phyloP scores from a whole-genome alignment of 2,888 invertebrate genomes.

The Chrysina gloriosa region DNA sequence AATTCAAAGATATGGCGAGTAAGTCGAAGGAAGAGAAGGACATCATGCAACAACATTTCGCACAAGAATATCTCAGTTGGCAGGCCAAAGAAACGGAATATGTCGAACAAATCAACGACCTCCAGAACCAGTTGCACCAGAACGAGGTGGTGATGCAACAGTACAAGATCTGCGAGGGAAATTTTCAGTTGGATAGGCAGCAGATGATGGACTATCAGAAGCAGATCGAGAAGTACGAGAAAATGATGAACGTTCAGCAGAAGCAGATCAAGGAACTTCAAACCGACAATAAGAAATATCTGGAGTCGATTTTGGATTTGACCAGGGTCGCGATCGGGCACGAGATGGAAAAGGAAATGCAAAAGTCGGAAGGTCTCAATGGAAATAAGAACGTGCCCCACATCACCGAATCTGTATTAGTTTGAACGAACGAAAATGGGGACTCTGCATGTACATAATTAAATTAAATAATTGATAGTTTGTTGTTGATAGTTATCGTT shows the following conservation, averaged over 20 bases:
- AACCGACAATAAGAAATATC: slow-evolving; percentile 27
- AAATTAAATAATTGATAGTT: no score
- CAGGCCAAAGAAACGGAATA: slow-evolving; percentile 37
- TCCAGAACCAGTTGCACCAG: slow-evolving; percentile 39
- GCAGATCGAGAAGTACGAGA: slow-evolving; percentile 33
- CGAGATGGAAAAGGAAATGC: neutral
- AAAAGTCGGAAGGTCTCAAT: neutral
- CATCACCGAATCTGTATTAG: slow-evolving; percentile 24
- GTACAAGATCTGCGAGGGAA: slow-evolving; percentile 41
- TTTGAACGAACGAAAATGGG: neutral
- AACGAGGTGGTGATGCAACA: slow-evolving; percentile 42
- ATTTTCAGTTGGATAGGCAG: slow-evolving; percentile 40
- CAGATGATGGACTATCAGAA: slow-evolving; percentile 39
- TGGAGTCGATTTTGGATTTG: slow-evolving; percentile 24
- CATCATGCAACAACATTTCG: slow-evolving; percentile 27
- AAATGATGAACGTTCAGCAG: slow-evolving; percentile 4
- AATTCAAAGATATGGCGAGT: slow-evolving; percentile 12
- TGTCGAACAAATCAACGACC: slow-evolving; percentile 34
- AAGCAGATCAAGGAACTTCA: slow-evolving; percentile 21
- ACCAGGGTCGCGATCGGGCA: neutral
- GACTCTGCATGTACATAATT: no score
- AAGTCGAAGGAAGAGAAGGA: slow-evolving; percentile 16
- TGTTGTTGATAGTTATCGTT: no score
- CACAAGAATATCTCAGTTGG: slow-evolving; percentile 36
- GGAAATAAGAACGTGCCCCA: slow-evolving; percentile 10